phyloP scores from a whole-genome alignment of 2,113 vertebrate species.

The Phyllostomus hastatus region DNA sequence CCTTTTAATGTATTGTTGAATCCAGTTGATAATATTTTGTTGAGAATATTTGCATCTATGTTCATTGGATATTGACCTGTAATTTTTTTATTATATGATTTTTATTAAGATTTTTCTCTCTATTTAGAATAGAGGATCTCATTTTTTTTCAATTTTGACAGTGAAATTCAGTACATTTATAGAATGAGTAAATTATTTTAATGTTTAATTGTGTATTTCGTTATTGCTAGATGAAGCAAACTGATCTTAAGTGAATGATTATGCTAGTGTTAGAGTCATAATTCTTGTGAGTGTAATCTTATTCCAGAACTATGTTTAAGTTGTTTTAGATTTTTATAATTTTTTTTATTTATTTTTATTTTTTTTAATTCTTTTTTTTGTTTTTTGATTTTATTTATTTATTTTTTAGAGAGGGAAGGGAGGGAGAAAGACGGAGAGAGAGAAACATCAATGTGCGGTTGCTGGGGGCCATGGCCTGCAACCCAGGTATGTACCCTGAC shows the following conservation, averaged over 20 bases:
- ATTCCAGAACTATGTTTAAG: not conserved
- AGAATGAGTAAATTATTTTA: constrained; percentile 4
- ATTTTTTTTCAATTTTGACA: not conserved
- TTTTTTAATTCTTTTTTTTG: no score
- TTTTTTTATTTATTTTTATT: no score
- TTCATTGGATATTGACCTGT: not conserved
- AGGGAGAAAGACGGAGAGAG: no score
- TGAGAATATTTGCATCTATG: not conserved
- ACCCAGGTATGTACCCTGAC: no score
- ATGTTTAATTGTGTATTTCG: not conserved
- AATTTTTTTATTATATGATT: not conserved
- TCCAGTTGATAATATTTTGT: not conserved
- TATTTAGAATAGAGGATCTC: not conserved
- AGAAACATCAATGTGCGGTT: no score
- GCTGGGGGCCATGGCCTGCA: no score
- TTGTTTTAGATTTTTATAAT: not conserved
- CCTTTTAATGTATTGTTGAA: not conserved
- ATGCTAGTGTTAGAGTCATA: not conserved
- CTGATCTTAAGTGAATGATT: not conserved
- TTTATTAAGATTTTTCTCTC: constrained; percentile 27
- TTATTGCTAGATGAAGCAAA: constrained; percentile 13
- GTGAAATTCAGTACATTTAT: not conserved
- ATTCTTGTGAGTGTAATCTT: constrained; percentile 8
- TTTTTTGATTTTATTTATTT: no score
- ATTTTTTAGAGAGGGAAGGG: no score